Conservation (phyloP, 2,797 vertebrate genomes). For the Crypturellus tataupa region DNA sequence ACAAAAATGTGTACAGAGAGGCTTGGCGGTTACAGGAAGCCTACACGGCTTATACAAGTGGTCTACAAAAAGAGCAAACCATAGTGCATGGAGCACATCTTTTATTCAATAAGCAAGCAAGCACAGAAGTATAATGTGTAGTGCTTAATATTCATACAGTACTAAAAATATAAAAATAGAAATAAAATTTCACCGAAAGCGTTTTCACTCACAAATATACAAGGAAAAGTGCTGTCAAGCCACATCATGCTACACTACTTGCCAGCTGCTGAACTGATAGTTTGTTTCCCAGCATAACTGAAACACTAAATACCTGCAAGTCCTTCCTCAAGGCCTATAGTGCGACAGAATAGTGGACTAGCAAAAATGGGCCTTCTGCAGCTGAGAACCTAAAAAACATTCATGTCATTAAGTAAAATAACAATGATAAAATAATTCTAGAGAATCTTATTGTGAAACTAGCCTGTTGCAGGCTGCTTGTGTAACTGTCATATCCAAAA, state of each 20-base stretch:
- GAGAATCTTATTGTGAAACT: neutral
- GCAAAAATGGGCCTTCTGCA: neutral
- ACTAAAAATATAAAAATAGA: conserved; percentile 84
- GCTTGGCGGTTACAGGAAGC: neutral
- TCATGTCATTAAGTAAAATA: neutral
- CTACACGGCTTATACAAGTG: neutral
- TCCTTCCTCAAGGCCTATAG: conserved; percentile 39
- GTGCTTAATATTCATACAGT: conserved; percentile 75
- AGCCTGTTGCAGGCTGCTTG: conserved; percentile 22
- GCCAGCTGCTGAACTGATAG: conserved; percentile 60
- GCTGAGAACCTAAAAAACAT: neutral
- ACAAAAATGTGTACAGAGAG: neutral
- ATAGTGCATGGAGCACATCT: conserved; percentile 68
- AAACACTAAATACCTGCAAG: conserved; percentile 53
- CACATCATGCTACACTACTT: conserved; percentile 54
- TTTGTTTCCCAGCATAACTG: conserved; percentile 57
- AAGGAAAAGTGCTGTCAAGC: conserved; percentile 68
- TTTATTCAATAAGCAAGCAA: conserved; percentile 83
- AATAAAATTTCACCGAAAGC: conserved; percentile 81
- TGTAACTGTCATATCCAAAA: neutral
- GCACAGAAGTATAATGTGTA: conserved; percentile 69
- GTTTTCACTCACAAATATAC: conserved; percentile 76
- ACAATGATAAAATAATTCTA: neutral
- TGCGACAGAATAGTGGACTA: conserved; percentile 19
- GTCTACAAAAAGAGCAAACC: conserved; percentile 29